Evolutionary conservation across 2,888 invertebrate species (phyloP), one percentile per base, ranked within the genome.

Genomic region (Cerceris ruficornis): DNA sequence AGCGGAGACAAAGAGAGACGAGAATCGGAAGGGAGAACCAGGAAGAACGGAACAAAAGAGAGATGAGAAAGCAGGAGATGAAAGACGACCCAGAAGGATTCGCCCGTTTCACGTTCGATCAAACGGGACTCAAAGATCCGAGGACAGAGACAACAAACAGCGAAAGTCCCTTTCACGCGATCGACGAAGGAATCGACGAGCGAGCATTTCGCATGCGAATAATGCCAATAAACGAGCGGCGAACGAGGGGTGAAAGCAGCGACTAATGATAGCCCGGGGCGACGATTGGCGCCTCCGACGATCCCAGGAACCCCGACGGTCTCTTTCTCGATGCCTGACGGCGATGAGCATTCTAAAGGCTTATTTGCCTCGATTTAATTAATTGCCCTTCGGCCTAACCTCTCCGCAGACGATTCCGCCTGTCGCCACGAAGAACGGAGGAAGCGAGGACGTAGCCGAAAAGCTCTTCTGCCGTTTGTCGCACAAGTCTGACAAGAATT

Each of bases 321-420:
- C 81, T 79, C 28, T 28, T 28, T 28, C 28, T 68, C 78, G 81
- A 81, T 80, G 84, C 80, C 83, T 81, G 59, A 59, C 79, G 80
- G 86, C 86, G 78, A 84, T 65, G 74, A 79, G 72, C 71, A 81
- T 74, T 87, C 83, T 86, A 80, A 88, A 84, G 88, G 86, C 88
- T 90, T 92, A 88, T 92, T 92, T 91, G 88, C 90, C 80, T 74
- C 87, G 86, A 88, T 90, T 91, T 92, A 92, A 92, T 92, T 91
- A 91, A 89, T 89, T 83, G 83, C 80, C 85, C 86, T 80, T 80
- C 80, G 80, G 80, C 80, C 74, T 62, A 75, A 79, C 76, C 85
- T 77, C 66, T 54, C 68, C 15, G 58, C 59, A 43, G 49, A 28
- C 55, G 69, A 28, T 28, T 28, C 28, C 28, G 28, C 2, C 28